phyloP scores from a whole-genome alignment of 2,113 vertebrate genomes.

The Eidolon helvum region DNA sequence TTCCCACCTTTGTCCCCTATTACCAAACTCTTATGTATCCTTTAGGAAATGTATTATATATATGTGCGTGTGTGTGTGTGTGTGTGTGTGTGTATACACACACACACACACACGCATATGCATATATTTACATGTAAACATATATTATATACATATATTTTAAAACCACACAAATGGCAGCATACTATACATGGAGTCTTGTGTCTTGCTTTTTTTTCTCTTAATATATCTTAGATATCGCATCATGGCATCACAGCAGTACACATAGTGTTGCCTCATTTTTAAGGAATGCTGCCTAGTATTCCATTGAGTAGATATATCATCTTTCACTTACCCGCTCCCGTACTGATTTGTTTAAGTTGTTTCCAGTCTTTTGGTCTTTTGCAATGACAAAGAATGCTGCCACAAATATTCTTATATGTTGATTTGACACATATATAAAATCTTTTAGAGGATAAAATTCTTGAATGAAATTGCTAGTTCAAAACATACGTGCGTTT shows the following conservation, averaged over 20 bases:
- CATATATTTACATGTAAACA: not conserved
- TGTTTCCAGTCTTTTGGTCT: slow-evolving; percentile 35
- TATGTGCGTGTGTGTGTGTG: too few relatives aligned
- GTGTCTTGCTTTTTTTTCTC: not conserved
- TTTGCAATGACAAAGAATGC: slow-evolving; percentile 27
- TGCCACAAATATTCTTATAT: slow-evolving; percentile 13
- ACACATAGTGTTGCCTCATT: not conserved
- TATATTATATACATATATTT: not conserved
- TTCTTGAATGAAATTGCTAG: slow-evolving; percentile 9
- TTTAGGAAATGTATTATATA: not conserved
- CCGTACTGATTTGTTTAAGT: not conserved
- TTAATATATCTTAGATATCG: not conserved
- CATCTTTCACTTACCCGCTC: slow-evolving; percentile 30
- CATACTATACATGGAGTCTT: not conserved
- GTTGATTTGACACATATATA: slow-evolving; percentile 24
- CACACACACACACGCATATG: not conserved
- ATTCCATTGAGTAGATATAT: not conserved
- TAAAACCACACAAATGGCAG: slow-evolving; percentile 16
- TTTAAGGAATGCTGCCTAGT: not conserved
- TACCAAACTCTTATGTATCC: not conserved
- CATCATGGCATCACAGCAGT: not conserved
- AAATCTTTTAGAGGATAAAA: slow-evolving; percentile 31
- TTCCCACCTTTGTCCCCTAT: not conserved
- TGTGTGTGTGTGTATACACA: too few relatives aligned
- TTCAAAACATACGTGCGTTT: slow-evolving; percentile 16